Evolutionary conservation across 2,113 vertebrate genomes (phyloP).

Genomic region (Ictalurus punctatus): DNA sequence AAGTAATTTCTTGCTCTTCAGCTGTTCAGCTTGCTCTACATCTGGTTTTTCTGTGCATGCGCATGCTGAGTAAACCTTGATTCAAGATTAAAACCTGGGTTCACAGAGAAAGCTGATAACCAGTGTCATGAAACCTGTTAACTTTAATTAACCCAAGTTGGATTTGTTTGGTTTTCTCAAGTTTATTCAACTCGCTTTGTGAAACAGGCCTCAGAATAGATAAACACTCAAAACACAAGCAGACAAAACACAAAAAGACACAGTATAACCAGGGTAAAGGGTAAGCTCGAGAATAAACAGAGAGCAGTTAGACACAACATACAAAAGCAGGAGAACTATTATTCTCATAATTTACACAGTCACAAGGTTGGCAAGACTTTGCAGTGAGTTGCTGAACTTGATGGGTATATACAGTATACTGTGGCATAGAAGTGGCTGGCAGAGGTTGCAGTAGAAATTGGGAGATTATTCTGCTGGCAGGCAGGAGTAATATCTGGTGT

Average conservation of each 20-base stretch:
- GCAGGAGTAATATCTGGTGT: not conserved
- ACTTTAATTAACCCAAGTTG: too few relatives aligned
- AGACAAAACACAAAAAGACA: not conserved
- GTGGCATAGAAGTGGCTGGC: not conserved
- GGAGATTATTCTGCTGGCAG: not conserved
- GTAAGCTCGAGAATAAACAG: not conserved
- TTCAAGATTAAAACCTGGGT: too few relatives aligned
- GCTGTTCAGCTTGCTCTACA: too few relatives aligned
- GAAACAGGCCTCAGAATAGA: not conserved
- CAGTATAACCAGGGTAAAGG: not conserved
- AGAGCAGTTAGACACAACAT: not conserved
- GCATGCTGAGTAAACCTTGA: too few relatives aligned
- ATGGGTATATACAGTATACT: not conserved
- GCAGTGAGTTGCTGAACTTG: not conserved
- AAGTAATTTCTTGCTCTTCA: too few relatives aligned
- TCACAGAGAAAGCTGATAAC: too few relatives aligned
- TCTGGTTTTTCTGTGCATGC: too few relatives aligned
- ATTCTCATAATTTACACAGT: not conserved
- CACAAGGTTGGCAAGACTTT: not conserved
- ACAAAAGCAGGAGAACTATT: not conserved
- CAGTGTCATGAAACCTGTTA: too few relatives aligned
- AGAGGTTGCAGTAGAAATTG: not conserved
- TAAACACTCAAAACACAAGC: not conserved
- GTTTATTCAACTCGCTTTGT: too few relatives aligned
- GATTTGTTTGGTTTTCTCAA: too few relatives aligned